A percentile compares a stretch with the other conserved stretches of the same genome.
Conservation (phyloP, 1,140 invertebrate species). For the Parasteatoda tepidariorum region DNA sequence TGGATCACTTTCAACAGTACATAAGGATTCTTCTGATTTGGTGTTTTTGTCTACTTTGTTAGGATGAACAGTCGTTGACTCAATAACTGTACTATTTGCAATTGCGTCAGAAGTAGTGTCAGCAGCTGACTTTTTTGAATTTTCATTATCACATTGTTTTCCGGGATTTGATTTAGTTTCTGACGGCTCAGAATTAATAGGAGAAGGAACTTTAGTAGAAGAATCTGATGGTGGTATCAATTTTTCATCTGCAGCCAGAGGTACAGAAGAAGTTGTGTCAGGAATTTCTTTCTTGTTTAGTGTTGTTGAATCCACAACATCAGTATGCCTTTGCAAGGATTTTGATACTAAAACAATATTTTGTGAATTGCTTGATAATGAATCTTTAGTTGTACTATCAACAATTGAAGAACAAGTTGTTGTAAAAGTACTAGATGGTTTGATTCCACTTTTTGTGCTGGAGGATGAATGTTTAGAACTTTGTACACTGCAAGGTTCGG, state of each 20-base stretch:
- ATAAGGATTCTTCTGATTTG: constrained; percentile 6
- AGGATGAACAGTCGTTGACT: neutral
- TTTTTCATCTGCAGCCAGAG: neutral
- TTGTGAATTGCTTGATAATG: neutral
- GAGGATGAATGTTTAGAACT: constrained; percentile 5
- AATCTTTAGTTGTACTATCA: constrained; percentile 58
- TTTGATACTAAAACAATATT: constrained; percentile 8
- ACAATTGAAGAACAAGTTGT: constrained; percentile 33
- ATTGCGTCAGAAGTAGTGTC: constrained; percentile 27
- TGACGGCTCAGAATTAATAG: constrained; percentile 2
- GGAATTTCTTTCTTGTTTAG: neutral
- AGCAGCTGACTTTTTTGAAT: constrained; percentile 24
- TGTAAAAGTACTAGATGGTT: constrained; percentile 20
- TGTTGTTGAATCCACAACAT: constrained; percentile 21
- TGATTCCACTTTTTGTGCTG: constrained; percentile 11
- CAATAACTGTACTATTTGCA: constrained; percentile 7
- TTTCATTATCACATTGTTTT: constrained; percentile 19
- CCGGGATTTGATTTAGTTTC: neutral
- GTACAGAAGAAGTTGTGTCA: constrained; percentile 23
- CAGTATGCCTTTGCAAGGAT: neutral
- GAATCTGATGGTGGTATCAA: constrained; percentile 23
- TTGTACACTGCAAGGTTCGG: neutral
- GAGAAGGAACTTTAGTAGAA: constrained; percentile 11
- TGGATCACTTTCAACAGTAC: neutral
- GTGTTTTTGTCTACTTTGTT: neutral